Evolutionary conservation across 2,888 invertebrate species (phyloP).

Genomic region (Agrochola lota): DNA sequence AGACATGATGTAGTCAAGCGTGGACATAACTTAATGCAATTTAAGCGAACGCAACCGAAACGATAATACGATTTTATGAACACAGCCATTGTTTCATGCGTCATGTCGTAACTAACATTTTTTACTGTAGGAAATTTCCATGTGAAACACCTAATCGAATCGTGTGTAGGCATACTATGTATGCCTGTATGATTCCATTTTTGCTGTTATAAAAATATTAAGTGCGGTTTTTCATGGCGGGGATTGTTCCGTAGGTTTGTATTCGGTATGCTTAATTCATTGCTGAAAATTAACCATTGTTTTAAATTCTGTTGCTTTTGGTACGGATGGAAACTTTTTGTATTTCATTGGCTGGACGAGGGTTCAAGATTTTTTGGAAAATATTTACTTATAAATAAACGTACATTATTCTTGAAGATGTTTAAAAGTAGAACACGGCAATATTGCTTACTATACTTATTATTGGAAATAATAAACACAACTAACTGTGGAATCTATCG

Average conservation of each 20-base stretch:
- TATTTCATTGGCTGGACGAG: neutral
- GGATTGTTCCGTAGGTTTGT: constrained; percentile 27
- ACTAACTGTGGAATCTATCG: too few species aligned
- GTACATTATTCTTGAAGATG: neutral
- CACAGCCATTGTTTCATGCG: constrained; percentile 60
- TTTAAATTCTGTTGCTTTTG: neutral
- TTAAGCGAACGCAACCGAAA: constrained; percentile 42
- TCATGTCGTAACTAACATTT: constrained; percentile 48
- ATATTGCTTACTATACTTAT: neutral
- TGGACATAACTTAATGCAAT: constrained; percentile 43
- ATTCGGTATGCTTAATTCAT: neutral
- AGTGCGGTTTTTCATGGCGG: constrained; percentile 25
- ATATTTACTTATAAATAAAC: too few species aligned
- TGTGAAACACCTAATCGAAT: constrained; percentile 49
- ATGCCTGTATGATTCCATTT: constrained; percentile 23
- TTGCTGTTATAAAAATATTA: constrained; percentile 34
- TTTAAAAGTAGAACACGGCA: neutral
- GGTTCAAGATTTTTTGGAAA: neutral
- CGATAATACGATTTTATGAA: constrained; percentile 59
- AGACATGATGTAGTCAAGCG: constrained; percentile 17
- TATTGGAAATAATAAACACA: neutral
- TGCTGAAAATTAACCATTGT: neutral
- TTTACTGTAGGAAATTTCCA: constrained; percentile 67
- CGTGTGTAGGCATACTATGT: constrained; percentile 30
- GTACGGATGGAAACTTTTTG: neutral